Base-by-base conservation (phyloP, 1,140 invertebrate genomes). In the Zelostemma sp. region DNA sequence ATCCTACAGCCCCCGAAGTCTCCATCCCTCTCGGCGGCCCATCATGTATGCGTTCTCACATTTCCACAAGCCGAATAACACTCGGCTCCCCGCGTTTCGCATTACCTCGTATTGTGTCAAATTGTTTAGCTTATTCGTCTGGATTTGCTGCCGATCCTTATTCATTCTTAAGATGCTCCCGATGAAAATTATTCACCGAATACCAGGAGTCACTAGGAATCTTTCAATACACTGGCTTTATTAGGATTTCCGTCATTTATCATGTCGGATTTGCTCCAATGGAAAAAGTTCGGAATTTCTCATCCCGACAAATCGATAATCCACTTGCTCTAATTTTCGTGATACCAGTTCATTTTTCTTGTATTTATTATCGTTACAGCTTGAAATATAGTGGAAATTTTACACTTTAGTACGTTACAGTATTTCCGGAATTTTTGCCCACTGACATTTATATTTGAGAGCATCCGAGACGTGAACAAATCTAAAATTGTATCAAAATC, bases 51-150 rank as follows among this genome's bases (percentile, higher is more conserved):
- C 74, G 68, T 73, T 66, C 61, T 60, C 51, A 57, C 55, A 59
- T 68, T 66, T 66, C 65, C 66, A 61, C 49, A 67, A 66, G 47
- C 68, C 35, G 61, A 72, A 57, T 51, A 67, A 67, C 69, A 61
- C 59, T 47, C 53, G 17, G 25, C 58, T 67, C 46, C 58, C 59
- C 63, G 41, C 46, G 54, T 54, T 64, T 73, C 67, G 57, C 73
- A 68, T 75, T 78, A 73, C 67, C 61, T 57, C 41, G 66, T 71
- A 80, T 76, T 68, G 74, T 70, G 76, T 70, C 77, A 80, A 81
- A 77, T 80, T 81, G 77, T 80, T 80, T 76, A 77, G 77, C 71
- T 79, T 77, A 80, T 80, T 78, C 68, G 60, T 75, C 64, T 49
- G 64, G 74, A 80, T 77, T 81, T 76, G 69, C 76, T 65, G 48